Conservation (phyloP, 92 coral and sea anemone genomes). For the Epizoanthus scotinus region DNA sequence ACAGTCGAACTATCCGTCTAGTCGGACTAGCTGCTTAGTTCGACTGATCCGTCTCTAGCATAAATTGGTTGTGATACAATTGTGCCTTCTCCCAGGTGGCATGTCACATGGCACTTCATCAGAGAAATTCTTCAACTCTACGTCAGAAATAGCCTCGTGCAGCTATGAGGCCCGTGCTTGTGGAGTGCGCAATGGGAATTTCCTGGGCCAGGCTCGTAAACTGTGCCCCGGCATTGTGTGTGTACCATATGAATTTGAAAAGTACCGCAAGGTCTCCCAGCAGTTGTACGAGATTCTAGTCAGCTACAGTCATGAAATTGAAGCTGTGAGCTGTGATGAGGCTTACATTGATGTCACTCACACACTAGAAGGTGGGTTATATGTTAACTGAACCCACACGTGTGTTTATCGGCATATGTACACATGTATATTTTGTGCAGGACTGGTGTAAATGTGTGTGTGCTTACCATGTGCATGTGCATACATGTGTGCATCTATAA, state of each 20-base stretch:
- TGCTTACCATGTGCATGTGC: not conserved
- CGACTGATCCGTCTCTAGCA: too few species aligned
- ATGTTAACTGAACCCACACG: not conserved
- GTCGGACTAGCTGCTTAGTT: too few species aligned
- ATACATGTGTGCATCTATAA: too few species aligned
- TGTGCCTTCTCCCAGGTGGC: constrained; percentile 5
- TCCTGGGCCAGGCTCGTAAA: constrained; percentile 87
- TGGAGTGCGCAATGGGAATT: constrained; percentile 95
- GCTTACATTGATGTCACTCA: constrained; percentile 88
- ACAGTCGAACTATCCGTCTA: too few species aligned
- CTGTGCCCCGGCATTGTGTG: constrained; percentile 89
- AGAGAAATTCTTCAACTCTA: constrained; percentile 68
- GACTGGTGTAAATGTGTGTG: not conserved
- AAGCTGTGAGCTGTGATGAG: constrained; percentile 99
- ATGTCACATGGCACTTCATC: constrained; percentile 7
- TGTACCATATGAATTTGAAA: constrained; percentile 89
- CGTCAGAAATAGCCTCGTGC: constrained; percentile 98
- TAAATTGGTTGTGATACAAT: too few species aligned
- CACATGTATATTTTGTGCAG: too few species aligned
- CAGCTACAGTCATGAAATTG: constrained; percentile 84
- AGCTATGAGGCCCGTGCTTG: constrained; percentile 90
- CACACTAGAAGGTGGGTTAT: constrained; percentile 62
- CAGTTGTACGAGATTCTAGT: constrained; percentile 88
- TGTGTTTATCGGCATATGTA: not conserved
- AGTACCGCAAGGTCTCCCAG: constrained; percentile 88